Conservation (phyloP, 2,888 invertebrate species). For the Nomada fabriciana region DNA sequence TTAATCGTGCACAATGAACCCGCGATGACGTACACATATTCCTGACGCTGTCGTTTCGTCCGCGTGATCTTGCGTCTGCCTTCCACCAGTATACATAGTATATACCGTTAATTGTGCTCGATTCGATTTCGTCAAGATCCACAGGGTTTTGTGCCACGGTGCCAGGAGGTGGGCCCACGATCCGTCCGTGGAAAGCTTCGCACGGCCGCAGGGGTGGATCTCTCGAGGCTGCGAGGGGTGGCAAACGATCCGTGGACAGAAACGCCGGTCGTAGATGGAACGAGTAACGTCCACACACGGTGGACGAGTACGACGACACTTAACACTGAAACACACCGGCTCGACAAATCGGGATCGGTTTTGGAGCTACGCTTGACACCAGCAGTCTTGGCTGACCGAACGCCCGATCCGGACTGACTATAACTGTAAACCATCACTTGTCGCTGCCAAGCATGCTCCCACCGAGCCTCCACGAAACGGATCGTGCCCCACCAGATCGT, state of each 20-base stretch:
- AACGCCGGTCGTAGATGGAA: neutral
- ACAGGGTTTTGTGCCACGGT: neutral
- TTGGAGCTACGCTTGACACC: conserved; percentile 48
- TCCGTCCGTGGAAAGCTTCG: neutral
- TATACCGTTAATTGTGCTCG: conserved; percentile 68
- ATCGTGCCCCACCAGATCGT: conserved; percentile 40
- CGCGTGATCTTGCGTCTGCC: conserved; percentile 38
- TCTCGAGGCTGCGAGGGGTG: neutral
- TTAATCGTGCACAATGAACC: conserved; percentile 43
- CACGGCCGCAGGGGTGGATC: neutral
- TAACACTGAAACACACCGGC: conserved; percentile 55
- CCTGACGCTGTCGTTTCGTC: conserved; percentile 45
- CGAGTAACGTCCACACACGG: neutral
- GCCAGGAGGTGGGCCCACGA: neutral
- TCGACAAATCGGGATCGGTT: conserved; percentile 57
- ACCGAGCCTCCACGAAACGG: conserved; percentile 44
- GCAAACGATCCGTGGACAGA: neutral
- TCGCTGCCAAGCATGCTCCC: conserved; percentile 78
- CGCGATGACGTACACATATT: conserved; percentile 38
- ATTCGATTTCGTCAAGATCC: conserved; percentile 53
- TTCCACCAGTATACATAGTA: conserved; percentile 19
- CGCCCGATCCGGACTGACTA: conserved; percentile 85
- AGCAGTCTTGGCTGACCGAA: conserved; percentile 82
- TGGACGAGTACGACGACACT: conserved; percentile 24
- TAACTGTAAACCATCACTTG: conserved; percentile 85